These are phyloP conservation scores for Euwallacea fornicatus DNA, from an alignment of 1,140 invertebrate genomes.

Conservation along the genomic window DNA sequence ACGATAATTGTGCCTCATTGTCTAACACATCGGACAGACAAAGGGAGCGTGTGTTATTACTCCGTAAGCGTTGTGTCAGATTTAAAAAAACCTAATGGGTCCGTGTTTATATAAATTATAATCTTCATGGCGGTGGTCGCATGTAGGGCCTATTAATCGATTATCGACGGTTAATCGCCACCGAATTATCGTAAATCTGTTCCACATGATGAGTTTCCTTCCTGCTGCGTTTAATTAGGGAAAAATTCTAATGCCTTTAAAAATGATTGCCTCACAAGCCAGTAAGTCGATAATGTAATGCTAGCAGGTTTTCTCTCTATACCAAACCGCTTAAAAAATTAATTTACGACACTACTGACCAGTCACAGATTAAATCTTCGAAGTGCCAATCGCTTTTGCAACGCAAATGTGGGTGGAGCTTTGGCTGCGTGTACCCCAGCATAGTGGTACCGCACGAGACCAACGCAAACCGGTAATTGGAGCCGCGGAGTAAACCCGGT, in stretches of 20 bases:
- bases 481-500: not conserved
- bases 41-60: too few relatives aligned
- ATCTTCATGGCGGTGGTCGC: conserved; percentile 42
- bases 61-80: too few relatives aligned
- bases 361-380: conserved; percentile 30
- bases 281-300: not conserved
- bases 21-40: not conserved
- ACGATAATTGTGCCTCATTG: not conserved
- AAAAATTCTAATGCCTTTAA: not conserved
- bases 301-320: not conserved
- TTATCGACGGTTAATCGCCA: conserved; percentile 24
- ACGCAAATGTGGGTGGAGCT: conserved; percentile 30
- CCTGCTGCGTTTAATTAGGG: conserved; percentile 2
- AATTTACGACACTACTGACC: conserved; percentile 33
- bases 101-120: conserved; percentile 43
- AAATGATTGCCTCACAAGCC: too few relatives aligned
- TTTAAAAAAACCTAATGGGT: conserved; percentile 24
- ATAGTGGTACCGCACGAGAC: not conserved
- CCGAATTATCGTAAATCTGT: conserved; percentile 37
- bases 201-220: conserved; percentile 31
- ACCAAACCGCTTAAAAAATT: conserved; percentile 25
- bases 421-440: conserved; percentile 12
- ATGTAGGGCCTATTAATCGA: conserved; percentile 38
- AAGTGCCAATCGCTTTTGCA: conserved; percentile 21
- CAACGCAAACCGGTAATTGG: not conserved